Percentiles rank a stretch among this genome's conserved stretches.
These are phyloP conservation scores for Bovichtus diacanthus DNA, from an alignment of 2,797 vertebrate genomes.

Conservation along the genomic window DNA sequence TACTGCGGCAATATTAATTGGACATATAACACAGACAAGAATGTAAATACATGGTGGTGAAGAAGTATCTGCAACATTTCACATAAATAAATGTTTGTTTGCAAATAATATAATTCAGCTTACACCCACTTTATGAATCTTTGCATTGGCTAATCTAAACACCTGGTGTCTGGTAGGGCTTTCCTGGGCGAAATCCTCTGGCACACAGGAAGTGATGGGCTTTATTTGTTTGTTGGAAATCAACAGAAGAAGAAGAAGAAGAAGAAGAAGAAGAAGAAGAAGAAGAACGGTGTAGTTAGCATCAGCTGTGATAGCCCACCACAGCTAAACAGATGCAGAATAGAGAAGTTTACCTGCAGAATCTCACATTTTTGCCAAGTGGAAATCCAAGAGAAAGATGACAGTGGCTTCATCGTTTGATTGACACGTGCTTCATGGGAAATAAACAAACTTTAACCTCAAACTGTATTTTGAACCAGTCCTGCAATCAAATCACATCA, in stretches of 20 bases:
- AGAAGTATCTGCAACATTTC: slow-evolving; percentile 60
- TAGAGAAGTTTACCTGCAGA: slow-evolving; percentile 1
- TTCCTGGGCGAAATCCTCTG: slow-evolving; percentile 58
- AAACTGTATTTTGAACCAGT: not conserved
- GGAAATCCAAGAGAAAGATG: not conserved
- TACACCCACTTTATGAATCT: slow-evolving; percentile 70
- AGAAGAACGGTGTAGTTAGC: slow-evolving; percentile 31
- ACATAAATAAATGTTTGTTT: slow-evolving; percentile 65
- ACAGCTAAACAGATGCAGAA: not conserved
- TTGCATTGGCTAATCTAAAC: slow-evolving; percentile 73
- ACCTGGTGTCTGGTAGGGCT: slow-evolving; percentile 69
- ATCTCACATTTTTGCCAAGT: not conserved
- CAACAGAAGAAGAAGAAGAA: slow-evolving; percentile 36
- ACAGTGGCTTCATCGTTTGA: slow-evolving; percentile 18
- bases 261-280: slow-evolving; percentile 35
- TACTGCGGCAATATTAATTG: slow-evolving; percentile 11
- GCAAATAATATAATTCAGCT: slow-evolving; percentile 66
- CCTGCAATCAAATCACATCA: not conserved
- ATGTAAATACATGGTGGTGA: slow-evolving; percentile 20
- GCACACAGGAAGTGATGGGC: slow-evolving; percentile 56
- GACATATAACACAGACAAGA: slow-evolving; percentile 15
- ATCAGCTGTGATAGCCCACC: slow-evolving; percentile 17
- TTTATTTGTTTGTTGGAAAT: slow-evolving; percentile 60
- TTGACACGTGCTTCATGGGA: slow-evolving; percentile 28
- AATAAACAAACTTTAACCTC: slow-evolving; percentile 9